Evolutionary conservation across 2,888 invertebrate genomes (phyloP), one percentile per base, ranked within the genome.

Genomic region (Encarsia formosa): DNA sequence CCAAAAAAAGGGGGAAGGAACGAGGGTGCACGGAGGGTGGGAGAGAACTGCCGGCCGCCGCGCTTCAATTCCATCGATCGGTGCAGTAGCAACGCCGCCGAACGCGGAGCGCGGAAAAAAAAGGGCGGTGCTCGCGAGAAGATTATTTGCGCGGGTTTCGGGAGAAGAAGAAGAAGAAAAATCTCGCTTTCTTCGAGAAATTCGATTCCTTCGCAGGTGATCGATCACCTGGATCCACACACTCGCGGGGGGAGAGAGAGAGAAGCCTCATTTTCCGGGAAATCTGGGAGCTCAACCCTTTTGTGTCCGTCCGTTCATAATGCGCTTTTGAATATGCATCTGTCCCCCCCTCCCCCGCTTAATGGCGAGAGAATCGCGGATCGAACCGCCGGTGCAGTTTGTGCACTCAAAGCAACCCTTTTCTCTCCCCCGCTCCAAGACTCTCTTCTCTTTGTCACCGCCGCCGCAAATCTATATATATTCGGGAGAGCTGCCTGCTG

Each of bases 1-100:
- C 73, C 71, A 67, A 72, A 73, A 70, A 65, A 69, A 68, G 66
- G 23, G 39, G n/a, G 29, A n/a, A n/a, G n/a, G n/a, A n/a, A n/a
- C n/a, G n/a, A n/a, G n/a, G n/a, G n/a, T 66, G 64, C 63, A 63
- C 53, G 63, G 64, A 62, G 61, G 63, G 62, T 26, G 40, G 16
- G 35, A 32, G 32, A 32, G 32, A 32, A 6, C 6, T 8, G 26
- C 6, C 26, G 26, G 11, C 26, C 26, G n/a, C n/a, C n/a, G n/a
- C n/a, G n/a, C 26, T 26, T 11, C 26, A 11, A 26, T 26, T 26
- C n/a, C 26, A 26, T 26, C 11, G 26, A 26, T 26, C 26, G 26
- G 26, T 11, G 26, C 6, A 26, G 6, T 11, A 11, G n/a, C n/a
- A n/a, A n/a, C n/a, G n/a, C n/a, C n/a, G n/a, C n/a, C 63, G 63